Base-by-base conservation (phyloP, 37 sponge, comb jelly and placozoan genomes). In the Axinella damicornis region DNA sequence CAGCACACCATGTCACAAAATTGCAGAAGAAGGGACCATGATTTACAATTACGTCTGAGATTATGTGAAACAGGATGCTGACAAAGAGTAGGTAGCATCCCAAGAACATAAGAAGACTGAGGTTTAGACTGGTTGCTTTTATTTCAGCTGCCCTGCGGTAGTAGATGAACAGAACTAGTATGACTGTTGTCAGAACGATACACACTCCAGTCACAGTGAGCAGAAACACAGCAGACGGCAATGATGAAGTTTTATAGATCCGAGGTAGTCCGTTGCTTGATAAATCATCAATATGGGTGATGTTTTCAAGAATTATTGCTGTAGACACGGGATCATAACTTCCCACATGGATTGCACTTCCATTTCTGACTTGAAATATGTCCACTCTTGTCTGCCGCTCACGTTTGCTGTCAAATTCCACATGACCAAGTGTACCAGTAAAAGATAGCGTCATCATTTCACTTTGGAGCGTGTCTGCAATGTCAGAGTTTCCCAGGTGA, bases 21-120 rank as follows among this genome's bases (percentile, higher is more conserved):
- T 22, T 46, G 52, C 52, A 52, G 52, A 24, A 36, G 5, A 39
- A 33, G 36, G 21, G 34, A 22, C 57, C 59, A 33, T 31, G 21
- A 35, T 56, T 28, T 11, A 5, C 37, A 20, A 57, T 59, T 17
- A 17, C 4, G 11, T 35, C 27, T 11, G 25, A 2, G 62, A 61
- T 12, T 5, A 14, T 61, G 14, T 61, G 62, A 19, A 58, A 24
- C 31, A 70, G 27, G 9, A 36, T 30, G 31, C 57, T 53, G 32
- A 55, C 17, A 15, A 6, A 39, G 2, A 63, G 30, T 64, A 83
- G 19, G 59, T 61, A 73, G 41, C 73, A 73, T 31, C 83, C 74
- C 11, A 73, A 15, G n/a, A 83, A 83, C 19, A 59, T 73, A 4
- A 72, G 24, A 16, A 83, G 31, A 46, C 74, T 83, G 11, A 83